Evolutionary conservation across 2,113 vertebrate genomes (phyloP), one percentile per base, ranked within the genome.

Genomic region (Cheirogaleus medius): DNA sequence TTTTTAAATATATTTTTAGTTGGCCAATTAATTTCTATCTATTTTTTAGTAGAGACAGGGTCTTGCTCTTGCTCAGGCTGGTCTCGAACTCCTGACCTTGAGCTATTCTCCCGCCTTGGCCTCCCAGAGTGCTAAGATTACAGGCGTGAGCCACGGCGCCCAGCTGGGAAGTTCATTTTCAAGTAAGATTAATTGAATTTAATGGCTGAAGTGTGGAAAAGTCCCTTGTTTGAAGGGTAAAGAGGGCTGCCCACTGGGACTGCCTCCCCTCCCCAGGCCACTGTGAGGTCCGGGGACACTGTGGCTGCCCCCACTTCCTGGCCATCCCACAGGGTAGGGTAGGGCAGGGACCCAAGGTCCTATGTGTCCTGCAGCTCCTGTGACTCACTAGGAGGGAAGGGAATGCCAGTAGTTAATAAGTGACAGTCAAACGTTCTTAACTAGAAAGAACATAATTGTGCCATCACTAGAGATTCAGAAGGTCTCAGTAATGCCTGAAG

Each of bases 371-470:
- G 9, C 0, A 5, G 52, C 52, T 44, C 66, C 71, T 25, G 11
- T 10, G 71, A 34, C 64, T 81, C 82, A 54, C 0, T 74, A 32
- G 42, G 73, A 12, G 8, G 12, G 12, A 80, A 39, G 78, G 32
- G 29, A 80, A 15, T 37, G 44, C 23, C 42, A 12, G 3, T 9
- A 8, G 52, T 18, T 73, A 90, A 5, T 32, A 54, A 14, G 60
- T 21, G 23, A 68, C 18, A 2, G 4, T 6, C 21, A 3, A 3
- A 3, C 20, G 8, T 23, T 7, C 44, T 29, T 2, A 10, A 6
- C 0, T 4, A 17, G n/a, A 34, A 32, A 63, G 82, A 21, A 42
- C 8, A 23, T 2, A 14, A 27, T 0, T 11, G 47, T 1, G 4
- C 13, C 56, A 23, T 64, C 47, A 4, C 32, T 5, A 15, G 49